Percentiles rank a stretch among this genome's conserved stretches.
These are phyloP conservation scores for Clarias batrachus DNA, from an alignment of 2,113 vertebrate genomes.

Conservation along the genomic window DNA sequence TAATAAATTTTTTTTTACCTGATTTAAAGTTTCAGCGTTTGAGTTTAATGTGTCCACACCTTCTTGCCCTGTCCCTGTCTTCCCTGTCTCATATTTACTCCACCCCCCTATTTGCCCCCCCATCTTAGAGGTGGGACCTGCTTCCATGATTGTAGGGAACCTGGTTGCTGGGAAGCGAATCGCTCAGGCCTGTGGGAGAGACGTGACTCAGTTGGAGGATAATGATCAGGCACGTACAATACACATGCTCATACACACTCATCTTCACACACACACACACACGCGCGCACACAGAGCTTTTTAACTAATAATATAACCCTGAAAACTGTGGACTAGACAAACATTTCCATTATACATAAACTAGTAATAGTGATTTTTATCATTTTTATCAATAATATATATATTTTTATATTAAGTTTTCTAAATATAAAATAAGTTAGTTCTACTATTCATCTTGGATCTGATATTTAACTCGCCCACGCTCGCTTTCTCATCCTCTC, in stretches of 20 bases:
- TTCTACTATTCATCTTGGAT: no score
- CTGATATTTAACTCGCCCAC: no score
- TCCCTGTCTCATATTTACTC: not conserved
- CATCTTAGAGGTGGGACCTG: conserved; percentile 87
- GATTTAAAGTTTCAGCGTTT: not conserved
- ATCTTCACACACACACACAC: conserved; percentile 40
- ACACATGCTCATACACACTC: conserved; percentile 49
- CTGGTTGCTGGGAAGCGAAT: conserved; percentile 93
- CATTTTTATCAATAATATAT: no score
- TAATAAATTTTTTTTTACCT: not conserved
- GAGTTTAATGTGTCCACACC: not conserved
- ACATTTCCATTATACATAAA: no score
- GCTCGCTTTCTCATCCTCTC: no score
- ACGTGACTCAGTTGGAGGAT: conserved; percentile 88
- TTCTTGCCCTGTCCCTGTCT: not conserved
- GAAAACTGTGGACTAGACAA: not conserved
- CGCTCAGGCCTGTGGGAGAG: conserved; percentile 90
- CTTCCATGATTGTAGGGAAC: conserved; percentile 96
- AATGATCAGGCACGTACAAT: conserved; percentile 93
- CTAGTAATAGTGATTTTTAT: no score
- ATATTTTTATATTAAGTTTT: no score
- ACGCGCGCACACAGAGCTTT: conserved; percentile 4
- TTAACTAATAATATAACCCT: not conserved
- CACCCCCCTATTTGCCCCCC: not conserved
- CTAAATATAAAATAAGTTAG: no score